Evolutionary conservation across 2,113 vertebrate species (phyloP).

Genomic region (Orientallactaga bullata): DNA sequence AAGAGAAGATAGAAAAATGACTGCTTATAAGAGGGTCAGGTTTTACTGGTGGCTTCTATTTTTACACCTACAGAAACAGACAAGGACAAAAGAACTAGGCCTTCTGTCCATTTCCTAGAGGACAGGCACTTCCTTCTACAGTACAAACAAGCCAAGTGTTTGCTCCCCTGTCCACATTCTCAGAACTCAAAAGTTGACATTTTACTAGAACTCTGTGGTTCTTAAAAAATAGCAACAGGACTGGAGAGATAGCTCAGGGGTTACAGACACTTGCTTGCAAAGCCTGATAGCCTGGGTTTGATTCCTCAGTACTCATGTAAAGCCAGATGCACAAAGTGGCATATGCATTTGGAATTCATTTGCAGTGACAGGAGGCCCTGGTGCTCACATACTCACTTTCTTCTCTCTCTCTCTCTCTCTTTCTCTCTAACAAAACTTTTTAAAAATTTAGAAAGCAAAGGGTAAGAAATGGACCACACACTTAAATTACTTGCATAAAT

Average conservation of each 20-base stretch:
- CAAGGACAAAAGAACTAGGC: background rate
- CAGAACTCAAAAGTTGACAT: constrained; percentile 22
- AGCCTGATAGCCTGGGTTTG: too few relatives aligned
- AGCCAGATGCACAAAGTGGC: too few relatives aligned
- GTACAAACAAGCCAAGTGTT: background rate
- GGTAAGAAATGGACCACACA: background rate
- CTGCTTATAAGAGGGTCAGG: background rate
- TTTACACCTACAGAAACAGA: background rate
- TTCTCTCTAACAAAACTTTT: too few relatives aligned
- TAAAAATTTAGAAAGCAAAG: background rate
- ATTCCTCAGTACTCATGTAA: too few relatives aligned
- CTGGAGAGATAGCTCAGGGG: too few relatives aligned
- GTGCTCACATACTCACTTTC: too few relatives aligned
- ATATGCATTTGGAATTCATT: too few relatives aligned
- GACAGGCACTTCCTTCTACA: background rate
- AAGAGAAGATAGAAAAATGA: constrained; percentile 23
- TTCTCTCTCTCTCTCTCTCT: too few relatives aligned
- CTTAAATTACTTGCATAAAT: background rate
- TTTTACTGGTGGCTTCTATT: background rate
- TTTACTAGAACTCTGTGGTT: background rate
- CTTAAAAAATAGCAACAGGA: too few relatives aligned
- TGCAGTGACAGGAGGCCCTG: too few relatives aligned
- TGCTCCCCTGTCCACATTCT: background rate
- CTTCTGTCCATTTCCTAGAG: background rate
- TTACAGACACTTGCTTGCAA: too few relatives aligned